Conservation (phyloP, 2,888 invertebrate species). For the Trachelus tabidus region DNA sequence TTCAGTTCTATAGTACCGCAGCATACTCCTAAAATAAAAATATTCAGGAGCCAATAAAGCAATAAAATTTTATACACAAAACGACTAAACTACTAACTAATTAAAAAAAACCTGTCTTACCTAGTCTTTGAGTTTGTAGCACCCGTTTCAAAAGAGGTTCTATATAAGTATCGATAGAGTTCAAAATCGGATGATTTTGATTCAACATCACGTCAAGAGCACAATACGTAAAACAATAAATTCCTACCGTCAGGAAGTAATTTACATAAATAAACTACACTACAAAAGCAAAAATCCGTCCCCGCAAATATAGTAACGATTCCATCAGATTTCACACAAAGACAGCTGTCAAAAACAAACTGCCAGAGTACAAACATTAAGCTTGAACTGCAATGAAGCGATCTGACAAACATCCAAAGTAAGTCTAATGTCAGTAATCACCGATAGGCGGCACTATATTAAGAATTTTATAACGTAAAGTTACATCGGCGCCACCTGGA, state of each 20-base stretch:
- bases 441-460: neutral
- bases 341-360: neutral
- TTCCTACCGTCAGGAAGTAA: neutral
- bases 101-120: constrained; percentile 22
- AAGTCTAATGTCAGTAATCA: neutral
- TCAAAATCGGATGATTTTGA: constrained; percentile 29
- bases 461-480: too few relatives aligned
- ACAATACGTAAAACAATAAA: neutral
- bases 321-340: neutral
- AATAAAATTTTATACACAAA: neutral
- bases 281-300: neutral
- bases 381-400: neutral
- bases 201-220: constrained; percentile 29
- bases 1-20: constrained; percentile 34
- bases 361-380: neutral
- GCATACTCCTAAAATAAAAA: constrained; percentile 34
- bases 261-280: neutral
- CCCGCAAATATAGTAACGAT: neutral
- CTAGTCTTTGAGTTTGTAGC: constrained; percentile 29
- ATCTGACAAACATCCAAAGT: neutral
- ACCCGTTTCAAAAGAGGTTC: constrained; percentile 39
- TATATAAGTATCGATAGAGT: constrained; percentile 31
- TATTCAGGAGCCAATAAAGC: neutral
- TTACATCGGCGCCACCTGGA: too few relatives aligned
- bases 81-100: neutral